phyloP scores from a whole-genome alignment of 2,888 invertebrate genomes.

The Aporophyla nigra region DNA sequence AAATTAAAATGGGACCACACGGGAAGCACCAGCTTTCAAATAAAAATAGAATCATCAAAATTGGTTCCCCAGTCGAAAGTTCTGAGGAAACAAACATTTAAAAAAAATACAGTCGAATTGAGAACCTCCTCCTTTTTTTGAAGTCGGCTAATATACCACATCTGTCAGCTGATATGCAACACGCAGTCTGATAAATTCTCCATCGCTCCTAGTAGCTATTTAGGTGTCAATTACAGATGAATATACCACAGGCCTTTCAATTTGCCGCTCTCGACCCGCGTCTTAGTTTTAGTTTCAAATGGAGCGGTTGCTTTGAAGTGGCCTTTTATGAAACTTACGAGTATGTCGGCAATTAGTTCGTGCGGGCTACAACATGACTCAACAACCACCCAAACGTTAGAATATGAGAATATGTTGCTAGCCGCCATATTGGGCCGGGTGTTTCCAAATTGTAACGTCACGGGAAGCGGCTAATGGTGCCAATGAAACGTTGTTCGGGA shows the following conservation, averaged over 20 bases:
- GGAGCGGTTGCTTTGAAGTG: constrained; percentile 62
- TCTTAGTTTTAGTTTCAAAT: constrained; percentile 56
- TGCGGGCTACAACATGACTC: constrained; percentile 50
- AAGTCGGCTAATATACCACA: too few relatives aligned
- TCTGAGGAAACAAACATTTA: too few relatives aligned
- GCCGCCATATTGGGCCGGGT: constrained; percentile 28
- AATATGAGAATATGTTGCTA: constrained; percentile 26
- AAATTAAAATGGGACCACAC: too few relatives aligned
- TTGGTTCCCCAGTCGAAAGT: too few relatives aligned
- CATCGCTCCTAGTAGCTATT: constrained; percentile 42
- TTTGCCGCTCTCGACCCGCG: constrained; percentile 32
- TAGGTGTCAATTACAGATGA: constrained; percentile 57
- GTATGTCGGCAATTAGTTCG: constrained; percentile 61
- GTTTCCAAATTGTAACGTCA: constrained; percentile 38
- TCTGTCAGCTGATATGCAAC: neutral
- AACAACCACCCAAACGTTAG: constrained; percentile 46
- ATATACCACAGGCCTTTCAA: constrained; percentile 49
- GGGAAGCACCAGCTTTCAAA: too few relatives aligned
- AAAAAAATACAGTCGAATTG: too few relatives aligned
- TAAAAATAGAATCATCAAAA: too few relatives aligned
- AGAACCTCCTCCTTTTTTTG: too few relatives aligned
- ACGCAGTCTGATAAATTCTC: constrained; percentile 6
- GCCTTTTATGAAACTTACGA: constrained; percentile 57
- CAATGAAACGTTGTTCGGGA: constrained; percentile 34
- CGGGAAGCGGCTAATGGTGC: constrained; percentile 33